Conservation (phyloP, 2,888 invertebrate species). For the Sarcophaga rosellei region DNA sequence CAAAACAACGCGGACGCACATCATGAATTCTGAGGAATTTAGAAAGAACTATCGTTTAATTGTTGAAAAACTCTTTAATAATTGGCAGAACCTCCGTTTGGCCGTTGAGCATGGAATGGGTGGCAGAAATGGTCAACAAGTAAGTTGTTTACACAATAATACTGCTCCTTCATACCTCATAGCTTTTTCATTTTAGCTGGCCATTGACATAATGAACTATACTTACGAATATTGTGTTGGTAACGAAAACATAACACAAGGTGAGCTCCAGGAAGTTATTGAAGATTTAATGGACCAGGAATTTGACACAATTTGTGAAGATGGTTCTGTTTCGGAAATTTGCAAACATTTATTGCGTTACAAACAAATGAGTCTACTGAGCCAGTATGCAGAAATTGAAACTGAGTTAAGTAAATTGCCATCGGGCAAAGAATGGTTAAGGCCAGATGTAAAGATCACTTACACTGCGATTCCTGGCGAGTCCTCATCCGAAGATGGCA, state of each 20-base stretch:
- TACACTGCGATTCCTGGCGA: conserved; percentile 74
- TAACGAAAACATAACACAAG: conserved; percentile 83
- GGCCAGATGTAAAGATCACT: conserved; percentile 81
- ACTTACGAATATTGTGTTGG: conserved; percentile 85
- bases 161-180: not conserved
- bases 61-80: conserved; percentile 86
- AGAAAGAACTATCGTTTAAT: conserved; percentile 82
- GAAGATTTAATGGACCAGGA: conserved; percentile 89
- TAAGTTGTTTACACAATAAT: conserved; percentile 73
- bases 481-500: conserved; percentile 80
- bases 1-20: not conserved
- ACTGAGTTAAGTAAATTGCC: conserved; percentile 84
- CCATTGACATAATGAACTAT: conserved; percentile 85
- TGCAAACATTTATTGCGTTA: conserved; percentile 83
- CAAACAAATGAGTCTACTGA: conserved; percentile 83
- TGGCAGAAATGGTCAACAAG: conserved; percentile 86
- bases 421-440: conserved; percentile 84
- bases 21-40: conserved; percentile 73
- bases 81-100: conserved; percentile 87
- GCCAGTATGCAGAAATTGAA: conserved; percentile 83
- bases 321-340: conserved; percentile 86
- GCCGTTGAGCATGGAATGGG: conserved; percentile 90
- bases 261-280: conserved; percentile 85
- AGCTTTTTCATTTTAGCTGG: conserved; percentile 82
- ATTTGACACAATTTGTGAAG: conserved; percentile 88